These are phyloP conservation scores for Drosophila meridionalis DNA, from an alignment of 2,888 invertebrate genomes.

Conservation along the genomic window DNA sequence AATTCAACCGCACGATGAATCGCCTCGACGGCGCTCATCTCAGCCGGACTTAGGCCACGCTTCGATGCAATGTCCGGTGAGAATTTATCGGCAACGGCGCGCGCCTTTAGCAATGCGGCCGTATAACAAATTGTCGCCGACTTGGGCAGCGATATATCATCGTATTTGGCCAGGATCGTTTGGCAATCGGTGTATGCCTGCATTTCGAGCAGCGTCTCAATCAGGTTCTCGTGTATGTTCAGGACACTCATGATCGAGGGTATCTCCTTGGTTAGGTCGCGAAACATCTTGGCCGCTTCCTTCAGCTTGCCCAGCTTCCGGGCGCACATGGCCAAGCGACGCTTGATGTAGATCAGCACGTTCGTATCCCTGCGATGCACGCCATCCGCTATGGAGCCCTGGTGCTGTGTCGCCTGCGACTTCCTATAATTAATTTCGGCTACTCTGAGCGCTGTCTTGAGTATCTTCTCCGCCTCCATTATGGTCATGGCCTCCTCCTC, in stretches of 20 bases:
- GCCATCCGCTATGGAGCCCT: constrained; percentile 90
- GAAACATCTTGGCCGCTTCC: constrained; percentile 98
- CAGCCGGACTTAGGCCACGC: constrained; percentile 93
- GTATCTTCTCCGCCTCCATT: constrained; percentile 92
- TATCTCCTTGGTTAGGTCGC: constrained; percentile 97
- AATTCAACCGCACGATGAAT: constrained; percentile 98
- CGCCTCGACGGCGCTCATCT: constrained; percentile 96
- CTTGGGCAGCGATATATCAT: constrained; percentile 96
- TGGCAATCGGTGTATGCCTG: constrained; percentile 98
- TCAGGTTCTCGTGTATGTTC: constrained; percentile 97
- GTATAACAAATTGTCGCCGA: constrained; percentile 98
- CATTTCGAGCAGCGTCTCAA: constrained; percentile 97
- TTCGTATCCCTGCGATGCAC: constrained; percentile 95
- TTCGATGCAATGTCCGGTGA: constrained; percentile 94
- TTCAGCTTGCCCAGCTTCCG: constrained; percentile 96
- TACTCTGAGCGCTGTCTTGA: constrained; percentile 93
- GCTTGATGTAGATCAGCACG: constrained; percentile 96
- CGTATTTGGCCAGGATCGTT: constrained; percentile 94
- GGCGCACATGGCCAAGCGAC: constrained; percentile 98
- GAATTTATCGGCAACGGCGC: constrained; percentile 95
- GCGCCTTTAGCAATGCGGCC: constrained; percentile 95
- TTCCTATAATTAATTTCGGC: constrained; percentile 92
- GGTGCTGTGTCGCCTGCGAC: constrained; percentile 92
- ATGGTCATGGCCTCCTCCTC: constrained; percentile 99
- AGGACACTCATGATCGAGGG: constrained; percentile 97